Base-by-base conservation (phyloP, 2,888 invertebrate species). In the Dasysyrphus albostriatus region DNA sequence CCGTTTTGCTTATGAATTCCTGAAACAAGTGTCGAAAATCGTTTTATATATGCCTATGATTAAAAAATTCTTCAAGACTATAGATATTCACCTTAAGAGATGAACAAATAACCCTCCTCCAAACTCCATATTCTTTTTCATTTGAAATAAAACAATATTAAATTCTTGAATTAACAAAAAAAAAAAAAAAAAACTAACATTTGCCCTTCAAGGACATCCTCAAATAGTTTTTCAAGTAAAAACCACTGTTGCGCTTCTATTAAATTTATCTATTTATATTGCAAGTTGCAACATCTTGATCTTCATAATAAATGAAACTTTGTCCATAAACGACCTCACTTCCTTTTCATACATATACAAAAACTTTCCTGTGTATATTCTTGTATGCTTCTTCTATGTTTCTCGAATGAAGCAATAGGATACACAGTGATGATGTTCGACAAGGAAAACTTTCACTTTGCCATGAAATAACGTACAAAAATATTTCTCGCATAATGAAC, bases 201-300 rank as follows among this genome's bases (percentile, higher is more conserved):
- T 56, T 32, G 7, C 3, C 8, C n/a, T 39, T 59, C 6, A 61
- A 39, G 12, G 7, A 61, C 42, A 61, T n/a, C 8, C 14, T 24
- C 24, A 14, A 6, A 63, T 44, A 63, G 7, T 47, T 47, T 47
- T 12, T 63, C n/a, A 63, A 63, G 29, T 8, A 0, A 54, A 51
- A 47, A 49, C n/a, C 51, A 39, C 59, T 74, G 67, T 80, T 74
- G 80, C 67, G 59, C 74, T 67, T 59, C 67, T 67, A 74, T 74
- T 58, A 14, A 32, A 67, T 16, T 32, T 42, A 67, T 74, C 67
- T 74, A 74, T 51, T 65, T 67, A 16, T 67, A 61, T 34, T 39
- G 32, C 24, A 58, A 12, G 39, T 34, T 39, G 32, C 24, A 58
- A 12, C 51, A 73, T 34, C 37, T 73, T 59, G 44, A 61, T 51